A percentile compares a stretch with the other conserved stretches of the same genome.
phyloP scores from a whole-genome alignment of 2,113 vertebrate species.

The Sturnira hondurensis region DNA sequence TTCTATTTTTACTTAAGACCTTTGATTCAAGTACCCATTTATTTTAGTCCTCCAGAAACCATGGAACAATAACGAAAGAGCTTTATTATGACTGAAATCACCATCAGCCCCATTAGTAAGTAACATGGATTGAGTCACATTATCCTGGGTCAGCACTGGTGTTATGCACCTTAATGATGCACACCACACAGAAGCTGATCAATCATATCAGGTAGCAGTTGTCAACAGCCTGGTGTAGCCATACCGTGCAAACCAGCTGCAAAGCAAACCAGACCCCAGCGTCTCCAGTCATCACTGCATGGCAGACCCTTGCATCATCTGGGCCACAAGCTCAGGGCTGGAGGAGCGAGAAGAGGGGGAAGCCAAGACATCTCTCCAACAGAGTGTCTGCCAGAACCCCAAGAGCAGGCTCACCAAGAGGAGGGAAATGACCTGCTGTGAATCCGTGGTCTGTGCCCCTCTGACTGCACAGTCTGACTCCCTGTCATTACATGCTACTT shows the following conservation, averaged over 20 bases:
- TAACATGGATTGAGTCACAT: not conserved
- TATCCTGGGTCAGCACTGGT: not conserved
- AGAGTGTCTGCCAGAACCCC: not conserved
- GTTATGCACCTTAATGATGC: not conserved
- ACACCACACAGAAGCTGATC: not conserved
- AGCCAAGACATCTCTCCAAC: not conserved
- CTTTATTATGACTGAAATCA: not conserved
- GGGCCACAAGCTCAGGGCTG: not conserved
- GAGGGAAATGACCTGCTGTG: not conserved
- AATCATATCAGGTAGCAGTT: not conserved
- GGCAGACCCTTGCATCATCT: not conserved
- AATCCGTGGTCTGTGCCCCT: not conserved
- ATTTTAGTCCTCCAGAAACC: not conserved
- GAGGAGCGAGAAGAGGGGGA: not conserved
- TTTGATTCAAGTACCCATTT: not conserved
- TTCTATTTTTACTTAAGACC: conserved; percentile 29
- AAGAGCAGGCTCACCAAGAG: not conserved
- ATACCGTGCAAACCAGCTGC: not conserved
- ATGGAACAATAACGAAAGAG: not conserved
- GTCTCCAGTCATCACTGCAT: no score
- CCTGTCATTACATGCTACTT: not conserved
- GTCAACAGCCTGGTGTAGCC: not conserved
- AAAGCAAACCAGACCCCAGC: not conserved
- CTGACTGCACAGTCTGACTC: not conserved
- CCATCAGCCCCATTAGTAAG: not conserved